Evolutionary conservation across 2,113 vertebrate genomes (phyloP), one percentile per base, ranked within the genome.

Genomic region (Spheniscus mendiculus): DNA sequence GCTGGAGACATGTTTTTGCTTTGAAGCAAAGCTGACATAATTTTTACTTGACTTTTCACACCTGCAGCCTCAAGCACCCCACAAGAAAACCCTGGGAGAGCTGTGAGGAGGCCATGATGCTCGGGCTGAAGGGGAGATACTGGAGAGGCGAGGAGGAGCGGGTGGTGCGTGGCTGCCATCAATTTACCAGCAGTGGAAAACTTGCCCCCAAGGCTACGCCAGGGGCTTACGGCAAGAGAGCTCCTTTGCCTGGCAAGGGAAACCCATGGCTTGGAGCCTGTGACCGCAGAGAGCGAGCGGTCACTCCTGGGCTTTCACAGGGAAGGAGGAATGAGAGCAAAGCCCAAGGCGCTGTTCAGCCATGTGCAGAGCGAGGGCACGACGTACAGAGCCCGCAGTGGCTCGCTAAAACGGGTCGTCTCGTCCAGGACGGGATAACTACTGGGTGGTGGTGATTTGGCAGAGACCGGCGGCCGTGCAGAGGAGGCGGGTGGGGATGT

Each of bases 311-410:
- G 9, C 40, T 38, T 36, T 47, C 40, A 6, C 25, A 6, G 36
- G 30, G 62, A 10, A n/a, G 44, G 70, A 18, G 49, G 27, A 14
- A 40, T 2, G 6, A 15, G 19, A 12, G 52, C 44, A 30, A 29
- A 58, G 42, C 52, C 5, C 5, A 15, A 20, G 62, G 62, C 5
- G 44, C 66, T 6, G 29, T 5, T 26, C 7, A 8, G 34, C 42
- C 32, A 10, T 1, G 18, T 49, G 2, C 38, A 26, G 58, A 23
- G 32, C 6, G 6, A 71, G 36, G 56, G 23, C 45, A 30, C 2
- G 3, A 8, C 2, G 7, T 2, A 5, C 47, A 10, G 55, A n/a
- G 25, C 55, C 52, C 1, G 5, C 1, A 10, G 38, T 6, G 8
- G 32, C 53, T 36, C 4, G 6, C 59, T n/a, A 7, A 12, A 29